Evolutionary conservation across 2,888 invertebrate genomes (phyloP).

Genomic region (Caenorhabditis sp.): DNA sequence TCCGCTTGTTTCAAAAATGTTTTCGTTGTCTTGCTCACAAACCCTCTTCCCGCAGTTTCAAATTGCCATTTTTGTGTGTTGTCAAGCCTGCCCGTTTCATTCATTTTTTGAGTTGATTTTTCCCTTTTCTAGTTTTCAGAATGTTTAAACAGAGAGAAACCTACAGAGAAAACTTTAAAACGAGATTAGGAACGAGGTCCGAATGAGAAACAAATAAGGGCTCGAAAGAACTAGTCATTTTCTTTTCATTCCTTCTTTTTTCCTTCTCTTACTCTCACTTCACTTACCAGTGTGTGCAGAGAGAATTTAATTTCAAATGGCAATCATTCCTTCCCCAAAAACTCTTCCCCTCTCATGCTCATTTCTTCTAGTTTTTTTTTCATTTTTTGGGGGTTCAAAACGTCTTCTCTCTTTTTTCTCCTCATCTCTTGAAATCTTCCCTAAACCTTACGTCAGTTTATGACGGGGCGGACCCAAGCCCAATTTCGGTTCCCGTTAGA

Average conservation of each 20-base stretch:
- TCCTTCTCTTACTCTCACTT: constrained; percentile 16
- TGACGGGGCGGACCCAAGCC: constrained; percentile 20
- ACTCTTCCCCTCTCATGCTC: neutral
- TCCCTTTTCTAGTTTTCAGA: too few species aligned
- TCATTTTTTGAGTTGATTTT: constrained; percentile 12
- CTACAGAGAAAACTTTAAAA: too few species aligned
- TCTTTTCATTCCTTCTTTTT: constrained; percentile 9
- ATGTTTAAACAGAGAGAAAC: too few species aligned
- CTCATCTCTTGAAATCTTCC: constrained; percentile 9
- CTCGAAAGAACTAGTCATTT: neutral
- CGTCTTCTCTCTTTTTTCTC: too few species aligned
- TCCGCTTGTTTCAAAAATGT: constrained; percentile 33
- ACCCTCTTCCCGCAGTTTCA: constrained; percentile 24
- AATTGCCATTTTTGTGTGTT: constrained; percentile 34
- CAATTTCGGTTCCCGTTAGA: constrained; percentile 57
- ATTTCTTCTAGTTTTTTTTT: constrained; percentile 1
- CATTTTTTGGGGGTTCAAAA: neutral
- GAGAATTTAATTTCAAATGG: constrained; percentile 47
- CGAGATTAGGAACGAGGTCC: constrained; percentile 10
- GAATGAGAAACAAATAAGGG: constrained; percentile 3
- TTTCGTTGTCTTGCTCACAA: constrained; percentile 35
- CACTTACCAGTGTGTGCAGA: constrained; percentile 30
- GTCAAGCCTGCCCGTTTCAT: constrained; percentile 19
- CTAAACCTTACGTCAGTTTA: constrained; percentile 41
- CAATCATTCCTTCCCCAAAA: constrained; percentile 15